Evolutionary conservation across 2,797 vertebrate genomes (phyloP), one percentile per base, ranked within the genome.

Genomic region (Pagetopsis macropterus): DNA sequence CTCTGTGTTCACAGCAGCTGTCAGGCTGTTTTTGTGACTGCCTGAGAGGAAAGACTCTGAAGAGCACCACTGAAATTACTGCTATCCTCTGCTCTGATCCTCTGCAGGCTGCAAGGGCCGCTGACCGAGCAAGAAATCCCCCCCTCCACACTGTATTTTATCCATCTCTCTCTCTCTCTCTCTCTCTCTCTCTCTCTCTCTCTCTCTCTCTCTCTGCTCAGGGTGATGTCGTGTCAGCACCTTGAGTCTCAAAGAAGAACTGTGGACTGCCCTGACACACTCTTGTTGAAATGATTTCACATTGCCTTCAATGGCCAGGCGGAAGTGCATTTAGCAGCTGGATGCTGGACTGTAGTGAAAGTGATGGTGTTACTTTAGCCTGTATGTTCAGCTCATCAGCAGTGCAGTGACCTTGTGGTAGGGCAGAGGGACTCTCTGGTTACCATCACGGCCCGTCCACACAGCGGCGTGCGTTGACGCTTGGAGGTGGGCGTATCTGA

Each of bases 81-180:
- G 83, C 84, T 81, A 48, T 88, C 85, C 89, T 86, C 82, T 82
- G 74, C 85, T 87, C 79, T 88, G 89, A 86, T 88, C 72, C 82
- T 87, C 75, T 65, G 64, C 84, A 87, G 82, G 75, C 84, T 72
- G 66, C 21, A 5, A 78, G 72, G 70, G 81, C 41, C 91, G 92
- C 93, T 94, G 92, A 94, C 85, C 83, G 71, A 88, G 90, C 84
- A 65, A 89, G 81, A 91, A 80, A 60, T 78, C 71, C 46, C 70
- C 63, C 59, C 72, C 70, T 70, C 59, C 44, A 51, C 65, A 19
- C 61, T 50, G 60, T 49, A 8, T 45, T 51, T 55, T 31, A 46
- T 23, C 17, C 61, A 21, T 15, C 56, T 23, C 16, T 55, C 58
- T 46, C 61, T 23, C 65, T 56, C 21, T 12, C 45, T 37, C 49